Conservation (phyloP, 2,113 vertebrate genomes). For the Panthera leo region DNA sequence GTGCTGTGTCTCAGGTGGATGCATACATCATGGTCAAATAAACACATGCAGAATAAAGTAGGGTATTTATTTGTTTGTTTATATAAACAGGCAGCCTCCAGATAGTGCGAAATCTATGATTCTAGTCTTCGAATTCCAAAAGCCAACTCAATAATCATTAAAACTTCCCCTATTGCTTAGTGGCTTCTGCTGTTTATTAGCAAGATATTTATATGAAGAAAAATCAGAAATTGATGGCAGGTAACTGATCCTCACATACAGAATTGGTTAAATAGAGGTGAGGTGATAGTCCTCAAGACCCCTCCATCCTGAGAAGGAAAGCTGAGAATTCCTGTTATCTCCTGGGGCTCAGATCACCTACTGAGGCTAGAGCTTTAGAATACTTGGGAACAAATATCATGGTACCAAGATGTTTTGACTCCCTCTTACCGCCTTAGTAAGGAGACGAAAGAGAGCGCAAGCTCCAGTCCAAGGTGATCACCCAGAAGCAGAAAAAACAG, state of each 20-base stretch:
- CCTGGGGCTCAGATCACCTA: too few species aligned
- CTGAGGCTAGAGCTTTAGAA: neutral
- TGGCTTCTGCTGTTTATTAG: neutral
- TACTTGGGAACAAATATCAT: too few species aligned
- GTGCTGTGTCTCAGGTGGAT: too few species aligned
- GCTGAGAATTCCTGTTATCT: rapidly evolving
- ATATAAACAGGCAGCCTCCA: neutral
- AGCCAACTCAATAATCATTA: neutral
- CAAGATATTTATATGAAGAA: neutral
- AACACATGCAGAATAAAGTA: neutral
- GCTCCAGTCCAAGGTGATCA: neutral
- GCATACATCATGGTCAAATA: neutral
- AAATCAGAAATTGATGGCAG: neutral
- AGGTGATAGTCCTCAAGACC: neutral
- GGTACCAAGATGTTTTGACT: neutral
- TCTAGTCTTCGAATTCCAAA: neutral
- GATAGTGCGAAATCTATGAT: neutral
- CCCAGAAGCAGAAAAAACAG: neutral
- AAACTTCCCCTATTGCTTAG: neutral
- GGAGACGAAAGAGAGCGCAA: neutral
- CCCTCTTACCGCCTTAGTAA: neutral
- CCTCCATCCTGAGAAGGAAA: neutral
- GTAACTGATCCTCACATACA: too few species aligned
- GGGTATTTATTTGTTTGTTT: neutral
- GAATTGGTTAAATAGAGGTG: neutral